phyloP scores from a whole-genome alignment of 2,888 invertebrate species.

The Trisateles emortualis region DNA sequence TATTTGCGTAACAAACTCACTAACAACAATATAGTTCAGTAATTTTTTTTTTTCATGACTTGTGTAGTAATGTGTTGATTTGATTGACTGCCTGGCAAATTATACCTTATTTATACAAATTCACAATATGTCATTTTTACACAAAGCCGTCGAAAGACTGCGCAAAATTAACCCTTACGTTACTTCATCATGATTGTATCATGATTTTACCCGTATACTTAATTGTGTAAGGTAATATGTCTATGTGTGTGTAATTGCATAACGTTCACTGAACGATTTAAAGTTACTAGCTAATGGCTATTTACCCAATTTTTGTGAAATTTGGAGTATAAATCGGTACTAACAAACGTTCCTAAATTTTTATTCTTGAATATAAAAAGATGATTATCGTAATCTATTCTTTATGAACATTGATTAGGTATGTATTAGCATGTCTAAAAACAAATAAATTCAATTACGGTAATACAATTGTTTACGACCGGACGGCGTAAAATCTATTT shows the following conservation, averaged over 20 bases:
- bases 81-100: background rate
- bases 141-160: too few relatives aligned
- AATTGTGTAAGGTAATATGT: too few relatives aligned
- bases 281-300: too few relatives aligned
- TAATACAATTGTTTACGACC: conserved; percentile 53
- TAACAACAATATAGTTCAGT: conserved; percentile 1
- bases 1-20: conserved; percentile 14
- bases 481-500: conserved; percentile 59
- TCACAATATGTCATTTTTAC: too few relatives aligned
- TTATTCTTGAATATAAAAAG: background rate
- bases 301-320: too few relatives aligned
- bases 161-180: too few relatives aligned
- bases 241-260: too few relatives aligned
- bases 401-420: conserved; percentile 13
- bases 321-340: too few relatives aligned
- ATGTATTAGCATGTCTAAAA: conserved; percentile 27
- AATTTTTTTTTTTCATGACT: conserved; percentile 13
- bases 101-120: background rate
- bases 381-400: background rate
- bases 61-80: conserved; percentile 1
- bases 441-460: conserved; percentile 49
- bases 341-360: too few relatives aligned
- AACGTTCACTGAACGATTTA: too few relatives aligned
- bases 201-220: too few relatives aligned
- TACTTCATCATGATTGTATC: too few relatives aligned